Evolutionary conservation across 2,797 vertebrate genomes (phyloP), one percentile per base, ranked within the genome.

Genomic region (Champsocephalus esox): DNA sequence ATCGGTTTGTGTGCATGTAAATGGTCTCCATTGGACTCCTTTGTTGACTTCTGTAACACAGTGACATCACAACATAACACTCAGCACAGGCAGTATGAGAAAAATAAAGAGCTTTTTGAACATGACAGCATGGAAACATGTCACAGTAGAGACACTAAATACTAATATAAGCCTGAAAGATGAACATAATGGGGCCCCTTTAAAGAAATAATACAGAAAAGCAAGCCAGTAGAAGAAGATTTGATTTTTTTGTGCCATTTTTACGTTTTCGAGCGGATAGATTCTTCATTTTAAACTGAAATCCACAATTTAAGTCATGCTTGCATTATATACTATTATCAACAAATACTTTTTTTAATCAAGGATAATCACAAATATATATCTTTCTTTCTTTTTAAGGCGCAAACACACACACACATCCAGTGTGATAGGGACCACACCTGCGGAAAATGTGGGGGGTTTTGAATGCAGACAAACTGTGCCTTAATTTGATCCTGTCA

Each of bases 341-440:
- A 19, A 50, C 21, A 13, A 1, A 28, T 28, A 41, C 10, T 54
- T 34, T 34, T 54, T 34, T 10, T 28, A 45, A 13, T 52, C 5
- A 45, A 60, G 54, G 54, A 52, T 3, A 3, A 44, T 59, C 3
- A 8, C 28, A 38, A 55, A 54, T 21, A 34, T 16, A 28, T 16
- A 28, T 66, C 4, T 12, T 19, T 69, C 19, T 16, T 48, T 28
- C 0, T n/a, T 34, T 38, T 38, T 2, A 38, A 38, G 7, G 34
- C 34, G 34, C 34, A 38, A 38, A 38, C 34, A 38, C 34, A 38
- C 34, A 34, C 34, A 34, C 34, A 43, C 5, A 17, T 56, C 46
- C 43, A 41, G 43, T 70, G 24, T 64, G 77, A 72, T 72, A 50
- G 59, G 52, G 75, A 76, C 78, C 78, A 78, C 83, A 89, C 80